These are phyloP conservation scores for Tribolium madens DNA, from an alignment of 1,140 invertebrate species.

Conservation along the genomic window DNA sequence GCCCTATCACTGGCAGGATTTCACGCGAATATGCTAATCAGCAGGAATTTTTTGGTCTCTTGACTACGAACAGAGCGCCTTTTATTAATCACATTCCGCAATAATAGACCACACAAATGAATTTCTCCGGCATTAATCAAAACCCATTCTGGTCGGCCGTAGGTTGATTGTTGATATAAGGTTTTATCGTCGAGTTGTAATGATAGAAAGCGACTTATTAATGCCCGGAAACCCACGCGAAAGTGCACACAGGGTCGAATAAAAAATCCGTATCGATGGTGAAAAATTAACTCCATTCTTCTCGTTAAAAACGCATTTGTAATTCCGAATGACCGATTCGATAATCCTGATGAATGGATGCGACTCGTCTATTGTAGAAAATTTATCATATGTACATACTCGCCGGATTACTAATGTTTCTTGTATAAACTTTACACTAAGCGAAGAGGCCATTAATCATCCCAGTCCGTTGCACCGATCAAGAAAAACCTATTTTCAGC, in stretches of 20 bases:
- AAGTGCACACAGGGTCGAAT: neutral
- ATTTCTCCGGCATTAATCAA: conserved; percentile 33
- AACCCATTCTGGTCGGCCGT: neutral
- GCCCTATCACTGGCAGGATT: no score
- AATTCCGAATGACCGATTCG: conserved; percentile 14
- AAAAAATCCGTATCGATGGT: neutral
- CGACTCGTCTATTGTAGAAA: conserved; percentile 10
- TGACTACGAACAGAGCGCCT: neutral
- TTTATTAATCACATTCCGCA: conserved; percentile 30
- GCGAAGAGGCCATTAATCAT: conserved; percentile 20
- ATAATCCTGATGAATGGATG: conserved; percentile 34
- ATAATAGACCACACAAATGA: conserved; percentile 38
- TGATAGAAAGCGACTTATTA: conserved; percentile 34
- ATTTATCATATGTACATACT: conserved; percentile 28
- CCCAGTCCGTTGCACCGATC: conserved; percentile 16
- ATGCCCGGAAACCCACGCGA: conserved; percentile 18
- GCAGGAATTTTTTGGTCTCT: no score
- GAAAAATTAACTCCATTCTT: conserved; percentile 35
- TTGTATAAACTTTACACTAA: conserved; percentile 20
- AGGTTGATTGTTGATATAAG: conserved; percentile 35
- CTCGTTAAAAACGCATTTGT: conserved; percentile 36
- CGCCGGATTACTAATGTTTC: conserved; percentile 32
- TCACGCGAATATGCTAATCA: neutral
- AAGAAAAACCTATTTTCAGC: conserved; percentile 22
- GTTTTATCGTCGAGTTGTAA: conserved; percentile 9